phyloP scores from a whole-genome alignment of 1,140 invertebrate genomes.

The Hydropsyche tenuis region DNA sequence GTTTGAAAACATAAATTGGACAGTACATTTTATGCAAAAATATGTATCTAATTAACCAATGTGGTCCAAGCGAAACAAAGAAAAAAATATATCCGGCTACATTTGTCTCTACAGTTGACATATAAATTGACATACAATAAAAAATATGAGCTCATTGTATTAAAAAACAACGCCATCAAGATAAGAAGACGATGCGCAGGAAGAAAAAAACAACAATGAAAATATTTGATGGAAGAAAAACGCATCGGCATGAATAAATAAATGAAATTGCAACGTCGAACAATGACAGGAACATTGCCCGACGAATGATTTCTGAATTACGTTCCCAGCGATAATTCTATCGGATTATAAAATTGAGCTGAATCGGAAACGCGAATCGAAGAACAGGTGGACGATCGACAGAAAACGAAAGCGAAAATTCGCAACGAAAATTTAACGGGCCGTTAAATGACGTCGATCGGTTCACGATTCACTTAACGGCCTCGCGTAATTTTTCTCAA shows the following conservation, averaged over 20 bases:
- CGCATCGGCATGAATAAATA: neutral
- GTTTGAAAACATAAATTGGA: too few species aligned
- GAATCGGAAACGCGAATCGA: too few species aligned
- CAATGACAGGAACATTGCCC: neutral
- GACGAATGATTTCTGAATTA: too few species aligned
- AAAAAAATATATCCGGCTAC: too few species aligned
- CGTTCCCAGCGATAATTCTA: neutral
- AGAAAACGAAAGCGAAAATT: constrained; percentile 17
- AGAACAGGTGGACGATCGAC: neutral
- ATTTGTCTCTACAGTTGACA: too few species aligned
- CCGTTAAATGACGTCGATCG: neutral
- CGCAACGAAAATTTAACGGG: constrained; percentile 11
- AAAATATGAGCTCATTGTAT: neutral
- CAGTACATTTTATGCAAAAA: too few species aligned
- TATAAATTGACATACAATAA: too few species aligned
- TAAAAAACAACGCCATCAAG: neutral
- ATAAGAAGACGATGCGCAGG: neutral
- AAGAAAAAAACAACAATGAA: neutral
- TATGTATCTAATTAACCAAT: too few species aligned
- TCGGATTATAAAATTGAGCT: neutral
- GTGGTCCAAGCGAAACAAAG: too few species aligned
- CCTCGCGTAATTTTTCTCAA: neutral
- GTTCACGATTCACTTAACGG: constrained; percentile 21
- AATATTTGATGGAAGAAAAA: constrained; percentile 10
- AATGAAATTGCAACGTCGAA: neutral